These are phyloP conservation scores for Alloscopus bannaensis DNA, from an alignment of 2,888 invertebrate species.

Conservation along the genomic window DNA sequence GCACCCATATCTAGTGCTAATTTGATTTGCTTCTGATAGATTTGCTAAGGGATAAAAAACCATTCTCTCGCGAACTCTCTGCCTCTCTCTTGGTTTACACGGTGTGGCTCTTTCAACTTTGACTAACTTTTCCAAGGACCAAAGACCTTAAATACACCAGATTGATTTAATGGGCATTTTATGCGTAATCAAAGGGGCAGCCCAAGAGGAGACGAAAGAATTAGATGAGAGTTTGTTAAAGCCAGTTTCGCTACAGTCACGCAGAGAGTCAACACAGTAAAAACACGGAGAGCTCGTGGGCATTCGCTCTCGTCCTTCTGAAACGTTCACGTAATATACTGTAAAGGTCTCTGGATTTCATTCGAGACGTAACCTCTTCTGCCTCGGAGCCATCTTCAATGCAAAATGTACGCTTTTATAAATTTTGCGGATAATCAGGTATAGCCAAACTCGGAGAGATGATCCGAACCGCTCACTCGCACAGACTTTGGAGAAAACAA, in stretches of 20 bases:
- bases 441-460: not conserved
- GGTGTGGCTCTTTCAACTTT: conserved; percentile 28
- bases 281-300: too few relatives aligned
- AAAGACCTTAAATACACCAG: conserved; percentile 52
- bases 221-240: conserved; percentile 18
- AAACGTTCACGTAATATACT: too few relatives aligned
- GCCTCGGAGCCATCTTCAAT: conserved; percentile 5
- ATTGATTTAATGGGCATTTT: conserved; percentile 64
- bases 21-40: conserved; percentile 63
- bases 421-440: conserved; percentile 21
- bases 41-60: conserved; percentile 53
- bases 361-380: too few relatives aligned
- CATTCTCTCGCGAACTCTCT: conserved; percentile 24
- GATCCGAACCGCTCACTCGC: not conserved
- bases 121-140: conserved; percentile 42
- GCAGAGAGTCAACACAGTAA: too few relatives aligned
- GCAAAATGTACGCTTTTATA: too few relatives aligned
- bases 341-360: too few relatives aligned
- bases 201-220: conserved; percentile 29
- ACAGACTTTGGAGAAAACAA: not conserved
- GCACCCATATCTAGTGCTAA: conserved; percentile 59
- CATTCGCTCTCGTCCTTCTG: too few relatives aligned
- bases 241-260: too few relatives aligned
- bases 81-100: conserved; percentile 1
- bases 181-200: conserved; percentile 64